phyloP scores from a whole-genome alignment of 2,888 invertebrate species.

The Eupeodes luniger region DNA sequence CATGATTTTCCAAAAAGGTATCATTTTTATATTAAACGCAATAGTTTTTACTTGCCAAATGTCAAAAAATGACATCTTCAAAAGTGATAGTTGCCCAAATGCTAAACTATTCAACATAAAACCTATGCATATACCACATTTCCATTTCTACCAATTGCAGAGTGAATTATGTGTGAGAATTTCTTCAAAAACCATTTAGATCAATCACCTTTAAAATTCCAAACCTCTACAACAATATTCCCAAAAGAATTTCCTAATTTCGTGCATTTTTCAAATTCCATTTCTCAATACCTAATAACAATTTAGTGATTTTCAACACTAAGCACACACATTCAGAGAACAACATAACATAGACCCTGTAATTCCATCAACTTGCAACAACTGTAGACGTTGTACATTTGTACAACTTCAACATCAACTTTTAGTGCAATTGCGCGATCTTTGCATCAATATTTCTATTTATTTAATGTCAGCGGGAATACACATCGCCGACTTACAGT shows the following conservation, averaged over 20 bases:
- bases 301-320: conserved; percentile 24
- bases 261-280: conserved; percentile 46
- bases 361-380: not conserved
- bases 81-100: too few species aligned
- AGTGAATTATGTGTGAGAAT: too few species aligned
- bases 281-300: conserved; percentile 31
- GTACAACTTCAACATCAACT: conserved; percentile 2
- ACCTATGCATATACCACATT: too few species aligned
- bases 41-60: too few species aligned
- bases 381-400: not conserved
- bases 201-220: not conserved
- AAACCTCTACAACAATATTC: not conserved
- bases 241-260: conserved; percentile 39
- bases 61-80: too few species aligned
- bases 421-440: conserved; percentile 44
- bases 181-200: too few species aligned
- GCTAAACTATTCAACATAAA: too few species aligned
- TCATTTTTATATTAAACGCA: too few species aligned
- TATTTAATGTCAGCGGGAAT: conserved; percentile 51
- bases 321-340: conserved; percentile 14
- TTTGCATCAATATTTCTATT: conserved; percentile 59
- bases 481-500: conserved; percentile 36
- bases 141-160: too few species aligned
- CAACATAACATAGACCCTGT: conserved; percentile 15
- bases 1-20: too few species aligned